phyloP scores from a whole-genome alignment of 2,888 invertebrate genomes.

The Parnassius apollo region DNA sequence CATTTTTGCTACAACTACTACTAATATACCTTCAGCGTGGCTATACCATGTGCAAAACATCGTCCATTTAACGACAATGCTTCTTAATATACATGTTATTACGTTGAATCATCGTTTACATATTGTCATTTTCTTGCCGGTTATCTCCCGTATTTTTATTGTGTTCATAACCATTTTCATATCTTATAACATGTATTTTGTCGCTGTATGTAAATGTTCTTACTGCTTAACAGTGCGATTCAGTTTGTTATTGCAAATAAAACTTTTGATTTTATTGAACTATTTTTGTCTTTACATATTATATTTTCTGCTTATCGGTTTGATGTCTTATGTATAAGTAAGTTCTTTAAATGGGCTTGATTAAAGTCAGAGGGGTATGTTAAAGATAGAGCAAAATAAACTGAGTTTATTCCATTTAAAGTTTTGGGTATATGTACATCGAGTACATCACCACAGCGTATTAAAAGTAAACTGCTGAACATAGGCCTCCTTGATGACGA shows the following conservation, averaged over 20 bases:
- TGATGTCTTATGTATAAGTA: conserved; percentile 9
- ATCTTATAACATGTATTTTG: conserved; percentile 24
- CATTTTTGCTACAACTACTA: no score
- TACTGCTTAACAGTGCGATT: conserved; percentile 8
- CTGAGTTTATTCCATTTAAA: no score
- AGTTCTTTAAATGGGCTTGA: conserved; percentile 4
- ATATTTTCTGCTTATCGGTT: conserved; percentile 8
- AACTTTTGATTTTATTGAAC: conserved; percentile 20
- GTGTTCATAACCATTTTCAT: conserved; percentile 12
- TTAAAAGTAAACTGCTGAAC: no score
- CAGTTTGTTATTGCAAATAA: conserved; percentile 18
- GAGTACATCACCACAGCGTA: no score
- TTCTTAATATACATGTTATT: conserved; percentile 49
- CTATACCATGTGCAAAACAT: no score
- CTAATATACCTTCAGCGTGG: no score
- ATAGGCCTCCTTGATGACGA: no score
- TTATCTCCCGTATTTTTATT: conserved; percentile 19
- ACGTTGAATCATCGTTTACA: conserved; percentile 33
- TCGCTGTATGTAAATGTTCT: conserved; percentile 18
- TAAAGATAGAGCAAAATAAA: not conserved
- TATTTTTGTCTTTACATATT: not conserved
- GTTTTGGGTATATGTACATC: no score
- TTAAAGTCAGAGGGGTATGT: not conserved
- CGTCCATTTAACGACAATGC: conserved; percentile 29
- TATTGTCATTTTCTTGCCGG: conserved; percentile 1